Evolutionary conservation across 2,113 vertebrate genomes (phyloP).

Genomic region (Sialia sialis): DNA sequence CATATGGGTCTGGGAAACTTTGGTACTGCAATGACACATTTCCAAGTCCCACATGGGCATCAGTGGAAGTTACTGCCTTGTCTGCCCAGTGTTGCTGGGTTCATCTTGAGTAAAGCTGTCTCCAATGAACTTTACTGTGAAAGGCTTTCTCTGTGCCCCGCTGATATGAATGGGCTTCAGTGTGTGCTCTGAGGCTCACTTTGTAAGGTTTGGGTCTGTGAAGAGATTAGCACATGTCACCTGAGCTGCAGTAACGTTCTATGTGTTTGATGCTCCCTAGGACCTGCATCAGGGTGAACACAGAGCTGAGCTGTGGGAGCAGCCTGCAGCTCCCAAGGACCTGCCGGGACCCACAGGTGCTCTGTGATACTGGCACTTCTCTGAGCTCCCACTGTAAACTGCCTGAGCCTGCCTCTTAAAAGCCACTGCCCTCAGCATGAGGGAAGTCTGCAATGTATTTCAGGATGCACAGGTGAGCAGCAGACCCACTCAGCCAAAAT

Average conservation of each 20-base stretch:
- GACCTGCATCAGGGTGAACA: background rate
- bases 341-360: fast-evolving
- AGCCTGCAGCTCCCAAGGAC: background rate
- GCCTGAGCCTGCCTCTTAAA: background rate
- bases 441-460: background rate
- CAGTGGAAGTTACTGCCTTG: background rate
- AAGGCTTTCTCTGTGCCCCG: background rate
- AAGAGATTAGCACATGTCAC: background rate
- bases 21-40: background rate
- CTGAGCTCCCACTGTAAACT: background rate
- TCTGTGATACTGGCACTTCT: background rate
- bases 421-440: background rate
- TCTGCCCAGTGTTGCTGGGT: background rate
- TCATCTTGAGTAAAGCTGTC: background rate
- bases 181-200: background rate
- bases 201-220: background rate
- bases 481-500: background rate
- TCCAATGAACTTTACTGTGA: background rate
- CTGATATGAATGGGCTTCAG: background rate
- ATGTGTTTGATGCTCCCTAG: background rate
- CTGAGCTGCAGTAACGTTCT: background rate
- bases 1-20: background rate
- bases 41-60: background rate
- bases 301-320: background rate
- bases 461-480: background rate